Conservation (phyloP, 2,888 invertebrate species). For the Aspidiotus destructor region DNA sequence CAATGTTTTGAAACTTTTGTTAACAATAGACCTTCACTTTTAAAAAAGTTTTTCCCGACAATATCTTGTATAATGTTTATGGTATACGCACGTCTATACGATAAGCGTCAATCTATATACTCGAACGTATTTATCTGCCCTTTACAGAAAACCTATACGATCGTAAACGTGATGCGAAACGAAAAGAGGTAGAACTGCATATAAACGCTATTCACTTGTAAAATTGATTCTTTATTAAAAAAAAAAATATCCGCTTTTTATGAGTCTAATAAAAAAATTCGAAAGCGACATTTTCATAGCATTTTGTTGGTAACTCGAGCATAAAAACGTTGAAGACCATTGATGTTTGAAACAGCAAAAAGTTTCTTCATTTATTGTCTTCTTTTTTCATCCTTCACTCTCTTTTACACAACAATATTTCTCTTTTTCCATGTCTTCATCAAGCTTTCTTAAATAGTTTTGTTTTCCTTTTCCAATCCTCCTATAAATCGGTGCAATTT, state of each 20-base stretch:
- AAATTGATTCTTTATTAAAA: conserved; percentile 32
- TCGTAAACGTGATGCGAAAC: conserved; percentile 7
- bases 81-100: too few relatives aligned
- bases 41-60: too few relatives aligned
- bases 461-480: too few relatives aligned
- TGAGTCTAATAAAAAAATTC: conserved; percentile 29
- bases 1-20: too few relatives aligned
- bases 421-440: conserved; percentile 4
- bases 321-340: conserved; percentile 23
- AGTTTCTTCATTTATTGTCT: conserved; percentile 18
- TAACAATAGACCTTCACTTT: too few relatives aligned
- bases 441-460: background rate
- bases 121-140: too few relatives aligned
- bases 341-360: conserved; percentile 19
- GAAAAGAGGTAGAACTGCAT: conserved; percentile 23
- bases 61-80: too few relatives aligned
- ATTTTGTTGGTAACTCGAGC: conserved; percentile 12
- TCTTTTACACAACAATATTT: background rate
- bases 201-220: conserved; percentile 30
- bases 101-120: too few relatives aligned
- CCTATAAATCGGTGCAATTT: too few relatives aligned
- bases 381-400: background rate
- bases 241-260: conserved; percentile 27
- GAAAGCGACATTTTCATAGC: conserved; percentile 26
- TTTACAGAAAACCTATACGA: background rate